These are phyloP conservation scores for Apamea anceps DNA, from an alignment of 2,888 invertebrate genomes.

Conservation along the genomic window DNA sequence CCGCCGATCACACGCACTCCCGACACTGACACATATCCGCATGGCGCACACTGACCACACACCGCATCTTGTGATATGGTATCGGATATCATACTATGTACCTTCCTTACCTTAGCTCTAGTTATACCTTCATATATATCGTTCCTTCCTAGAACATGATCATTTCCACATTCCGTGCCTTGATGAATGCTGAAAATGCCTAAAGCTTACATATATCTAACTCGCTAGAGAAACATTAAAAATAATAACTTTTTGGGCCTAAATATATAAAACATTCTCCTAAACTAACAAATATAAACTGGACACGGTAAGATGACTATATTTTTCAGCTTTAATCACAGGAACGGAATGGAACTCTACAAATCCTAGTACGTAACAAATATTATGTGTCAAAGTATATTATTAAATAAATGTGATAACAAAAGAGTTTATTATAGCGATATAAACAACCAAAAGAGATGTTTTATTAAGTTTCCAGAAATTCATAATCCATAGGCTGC, in stretches of 20 bases:
- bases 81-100: slow-evolving; percentile 81
- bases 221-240: background rate
- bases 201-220: slow-evolving; percentile 11
- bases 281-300: slow-evolving; percentile 2
- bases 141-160: slow-evolving; percentile 81
- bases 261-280: slow-evolving; percentile 3
- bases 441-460: slow-evolving; percentile 76
- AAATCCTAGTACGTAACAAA: slow-evolving; percentile 86
- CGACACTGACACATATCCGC: slow-evolving; percentile 46
- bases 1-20: slow-evolving; percentile 61
- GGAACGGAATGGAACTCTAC: slow-evolving; percentile 79
- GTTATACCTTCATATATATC: slow-evolving; percentile 70
- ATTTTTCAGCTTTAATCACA: slow-evolving; percentile 76
- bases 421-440: slow-evolving; percentile 90
- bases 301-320: background rate
- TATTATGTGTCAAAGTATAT: slow-evolving; percentile 89
- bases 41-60: slow-evolving; percentile 21
- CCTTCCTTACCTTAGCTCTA: slow-evolving; percentile 77
- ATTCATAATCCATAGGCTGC: background rate
- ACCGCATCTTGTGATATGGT: slow-evolving; percentile 75
- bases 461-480: slow-evolving; percentile 60
- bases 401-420: slow-evolving; percentile 90
- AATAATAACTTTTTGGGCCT: slow-evolving; percentile 1
- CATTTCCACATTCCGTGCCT: slow-evolving; percentile 74
- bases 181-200: slow-evolving; percentile 74